Percentiles rank a stretch among this genome's conserved stretches.
These are phyloP conservation scores for Nycticorax nycticorax DNA, from an alignment of 2,113 vertebrate genomes.

Conservation along the genomic window DNA sequence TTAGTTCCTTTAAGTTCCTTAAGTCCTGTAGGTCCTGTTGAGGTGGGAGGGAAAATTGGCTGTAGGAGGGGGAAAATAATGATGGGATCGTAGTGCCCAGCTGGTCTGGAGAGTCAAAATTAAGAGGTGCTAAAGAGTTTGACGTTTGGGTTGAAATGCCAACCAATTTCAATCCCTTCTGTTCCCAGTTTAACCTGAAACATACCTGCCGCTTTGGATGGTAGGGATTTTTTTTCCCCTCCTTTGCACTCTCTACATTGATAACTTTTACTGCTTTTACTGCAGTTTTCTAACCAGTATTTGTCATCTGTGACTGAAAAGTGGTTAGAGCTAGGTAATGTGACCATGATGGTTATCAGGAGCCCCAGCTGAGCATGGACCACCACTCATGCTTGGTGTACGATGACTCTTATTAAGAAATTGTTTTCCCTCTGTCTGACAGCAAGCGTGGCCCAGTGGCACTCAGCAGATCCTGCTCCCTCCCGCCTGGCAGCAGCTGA, in stretches of 20 bases:
- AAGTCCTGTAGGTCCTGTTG: neutral
- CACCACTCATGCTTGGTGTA: rapidly evolving
- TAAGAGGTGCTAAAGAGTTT: neutral
- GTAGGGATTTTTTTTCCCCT: neutral
- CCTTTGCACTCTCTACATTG: neutral
- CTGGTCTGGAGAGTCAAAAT: neutral
- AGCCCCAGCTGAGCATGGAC: neutral
- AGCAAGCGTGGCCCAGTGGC: constrained; percentile 97
- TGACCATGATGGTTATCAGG: rapidly evolving
- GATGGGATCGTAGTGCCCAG: neutral
- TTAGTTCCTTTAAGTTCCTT: neutral
- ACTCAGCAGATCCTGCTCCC: constrained; percentile 98
- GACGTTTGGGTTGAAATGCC: neutral
- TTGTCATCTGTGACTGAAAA: neutral
- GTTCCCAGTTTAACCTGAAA: neutral
- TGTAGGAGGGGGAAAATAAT: neutral
- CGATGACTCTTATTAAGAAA: neutral
- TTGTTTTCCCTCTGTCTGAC: constrained; percentile 19
- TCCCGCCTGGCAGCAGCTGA: constrained; percentile 96
- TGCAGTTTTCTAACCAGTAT: neutral
- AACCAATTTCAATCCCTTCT: neutral
- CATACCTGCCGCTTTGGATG: neutral
- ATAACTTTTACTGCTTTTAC: neutral
- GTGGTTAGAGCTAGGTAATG: neutral
- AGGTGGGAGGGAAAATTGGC: neutral